Evolutionary conservation across 2,888 invertebrate species (phyloP).

Genomic region (Trileptium ribeirensis): DNA sequence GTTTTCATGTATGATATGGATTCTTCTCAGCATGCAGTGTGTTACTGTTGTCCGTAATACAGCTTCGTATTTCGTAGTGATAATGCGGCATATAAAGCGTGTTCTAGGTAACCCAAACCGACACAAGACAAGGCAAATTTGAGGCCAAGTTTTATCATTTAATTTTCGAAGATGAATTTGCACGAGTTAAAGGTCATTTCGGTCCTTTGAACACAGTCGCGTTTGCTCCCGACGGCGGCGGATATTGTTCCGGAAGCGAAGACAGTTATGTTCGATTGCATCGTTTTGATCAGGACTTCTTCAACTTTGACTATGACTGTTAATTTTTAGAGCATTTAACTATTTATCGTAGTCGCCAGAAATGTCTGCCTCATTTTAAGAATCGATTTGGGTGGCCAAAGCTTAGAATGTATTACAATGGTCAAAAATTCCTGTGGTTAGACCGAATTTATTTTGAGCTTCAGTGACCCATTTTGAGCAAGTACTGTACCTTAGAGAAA

Average conservation of each 20-base stretch:
- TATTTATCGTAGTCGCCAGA: too few species aligned
- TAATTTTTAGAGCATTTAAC: slow-evolving; percentile 45
- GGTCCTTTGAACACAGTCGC: slow-evolving; percentile 97
- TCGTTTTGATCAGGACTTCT: slow-evolving; percentile 89
- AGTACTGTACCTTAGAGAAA: too few species aligned
- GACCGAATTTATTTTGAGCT: too few species aligned
- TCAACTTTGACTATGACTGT: slow-evolving; percentile 86
- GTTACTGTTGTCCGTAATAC: too few species aligned
- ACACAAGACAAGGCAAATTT: slow-evolving; percentile 87
- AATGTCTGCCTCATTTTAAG: too few species aligned
- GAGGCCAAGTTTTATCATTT: slow-evolving; percentile 88
- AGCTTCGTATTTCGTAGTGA: too few species aligned
- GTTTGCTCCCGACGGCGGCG: slow-evolving; percentile 94
- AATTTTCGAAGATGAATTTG: slow-evolving; percentile 93
- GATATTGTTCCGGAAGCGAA: slow-evolving; percentile 90
- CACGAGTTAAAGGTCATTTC: slow-evolving; percentile 95
- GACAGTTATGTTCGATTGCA: slow-evolving; percentile 96
- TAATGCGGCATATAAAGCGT: background rate
- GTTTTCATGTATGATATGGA: too few species aligned
- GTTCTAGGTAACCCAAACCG: slow-evolving; percentile 67
- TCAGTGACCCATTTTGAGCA: too few species aligned
- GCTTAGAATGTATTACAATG: too few species aligned
- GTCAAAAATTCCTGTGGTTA: too few species aligned
- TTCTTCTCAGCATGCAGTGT: too few species aligned
- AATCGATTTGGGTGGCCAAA: too few species aligned